These are phyloP conservation scores for Acrocephalus kingi DNA, from an alignment of 2,113 vertebrate species.

Conservation along the genomic window DNA sequence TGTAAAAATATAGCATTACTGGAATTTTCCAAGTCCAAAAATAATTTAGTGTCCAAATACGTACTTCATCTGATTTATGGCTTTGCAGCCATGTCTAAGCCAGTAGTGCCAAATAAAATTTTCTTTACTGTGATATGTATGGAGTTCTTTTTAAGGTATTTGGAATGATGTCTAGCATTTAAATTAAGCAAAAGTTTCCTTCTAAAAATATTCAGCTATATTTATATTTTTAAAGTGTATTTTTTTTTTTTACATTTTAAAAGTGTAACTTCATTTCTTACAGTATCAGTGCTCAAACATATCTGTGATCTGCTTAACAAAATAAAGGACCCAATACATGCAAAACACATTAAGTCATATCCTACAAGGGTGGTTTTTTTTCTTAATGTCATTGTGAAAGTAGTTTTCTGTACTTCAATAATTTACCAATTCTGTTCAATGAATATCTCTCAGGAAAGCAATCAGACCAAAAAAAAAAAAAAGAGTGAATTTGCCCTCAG, in stretches of 20 bases:
- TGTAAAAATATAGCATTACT: constrained; percentile 33
- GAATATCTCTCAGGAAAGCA: background rate
- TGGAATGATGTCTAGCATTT: background rate
- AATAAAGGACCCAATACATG: background rate
- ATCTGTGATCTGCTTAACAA: background rate
- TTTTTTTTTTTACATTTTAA: background rate
- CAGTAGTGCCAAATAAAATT: constrained; percentile 43
- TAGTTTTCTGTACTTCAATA: background rate
- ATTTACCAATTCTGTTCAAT: background rate
- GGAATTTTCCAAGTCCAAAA: constrained; percentile 50
- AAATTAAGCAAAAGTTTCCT: background rate
- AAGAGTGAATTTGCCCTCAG: background rate
- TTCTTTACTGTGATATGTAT: constrained; percentile 16
- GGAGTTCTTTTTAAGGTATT: background rate
- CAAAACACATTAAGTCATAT: background rate
- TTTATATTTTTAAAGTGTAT: background rate
- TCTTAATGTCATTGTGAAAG: background rate
- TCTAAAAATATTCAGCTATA: background rate
- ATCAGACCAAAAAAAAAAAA: background rate
- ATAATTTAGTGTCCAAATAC: constrained; percentile 32
- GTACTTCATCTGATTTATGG: constrained; percentile 41
- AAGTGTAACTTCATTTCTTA: background rate
- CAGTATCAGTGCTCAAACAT: background rate
- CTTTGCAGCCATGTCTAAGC: background rate
- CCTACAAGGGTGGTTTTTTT: background rate